phyloP scores from a whole-genome alignment of 2,888 invertebrate genomes.

The Pyrgus malvae region DNA sequence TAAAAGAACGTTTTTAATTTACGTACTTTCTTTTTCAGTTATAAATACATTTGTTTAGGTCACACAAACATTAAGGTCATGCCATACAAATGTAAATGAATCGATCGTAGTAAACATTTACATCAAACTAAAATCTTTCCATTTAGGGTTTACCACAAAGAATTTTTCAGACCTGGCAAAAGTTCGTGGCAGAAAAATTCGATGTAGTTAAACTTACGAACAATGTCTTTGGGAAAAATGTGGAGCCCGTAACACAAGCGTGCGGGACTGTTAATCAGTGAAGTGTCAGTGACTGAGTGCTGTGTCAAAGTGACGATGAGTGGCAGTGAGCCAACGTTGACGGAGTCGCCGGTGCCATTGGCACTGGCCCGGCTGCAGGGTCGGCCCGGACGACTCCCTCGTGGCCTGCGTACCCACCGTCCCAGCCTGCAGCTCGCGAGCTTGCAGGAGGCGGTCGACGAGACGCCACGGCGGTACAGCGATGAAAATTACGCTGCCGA shows the following conservation, averaged over 20 bases:
- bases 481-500: constrained; percentile 62
- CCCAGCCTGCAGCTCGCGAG: constrained; percentile 73
- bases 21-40: not conserved
- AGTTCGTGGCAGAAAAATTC: not conserved
- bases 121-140: not conserved
- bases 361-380: constrained; percentile 69
- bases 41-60: too few relatives aligned
- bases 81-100: constrained; percentile 16
- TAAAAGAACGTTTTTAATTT: not conserved
- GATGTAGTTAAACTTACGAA: constrained; percentile 5
- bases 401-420: constrained; percentile 62
- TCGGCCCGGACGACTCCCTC: constrained; percentile 55
- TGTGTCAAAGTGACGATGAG: constrained; percentile 52
- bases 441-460: constrained; percentile 70
- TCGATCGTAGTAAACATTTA: not conserved
- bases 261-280: constrained; percentile 16
- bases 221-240: constrained; percentile 9
- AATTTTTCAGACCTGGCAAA: not conserved
- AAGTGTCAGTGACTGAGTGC: constrained; percentile 51
- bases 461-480: constrained; percentile 67
- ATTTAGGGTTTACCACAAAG: too few relatives aligned
- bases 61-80: too few relatives aligned
- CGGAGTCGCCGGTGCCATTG: constrained; percentile 75
- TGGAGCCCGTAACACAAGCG: constrained; percentile 8
- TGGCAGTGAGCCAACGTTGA: constrained; percentile 67